These are phyloP conservation scores for Aphrocallistes beatrix DNA, from an alignment of 37 sponge, comb jelly and placozoan species.

Conservation along the genomic window DNA sequence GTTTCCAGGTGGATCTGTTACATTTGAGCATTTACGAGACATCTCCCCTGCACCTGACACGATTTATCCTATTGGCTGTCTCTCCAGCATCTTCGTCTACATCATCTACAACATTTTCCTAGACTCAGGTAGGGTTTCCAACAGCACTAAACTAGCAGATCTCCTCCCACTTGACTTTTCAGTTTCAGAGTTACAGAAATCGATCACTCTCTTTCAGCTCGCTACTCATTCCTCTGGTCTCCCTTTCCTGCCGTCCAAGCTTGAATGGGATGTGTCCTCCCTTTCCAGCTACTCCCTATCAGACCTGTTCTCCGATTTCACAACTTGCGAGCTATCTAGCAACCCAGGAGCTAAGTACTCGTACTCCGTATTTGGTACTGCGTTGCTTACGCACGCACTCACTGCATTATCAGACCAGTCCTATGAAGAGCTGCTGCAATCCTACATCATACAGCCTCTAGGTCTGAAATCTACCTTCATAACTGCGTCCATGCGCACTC, in stretches of 20 bases:
- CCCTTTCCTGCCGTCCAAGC: neutral
- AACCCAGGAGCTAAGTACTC: neutral
- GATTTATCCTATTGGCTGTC: constrained; percentile 5
- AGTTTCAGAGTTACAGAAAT: neutral
- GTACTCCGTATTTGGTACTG: neutral
- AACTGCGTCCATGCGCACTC: neutral
- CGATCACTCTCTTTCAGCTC: neutral
- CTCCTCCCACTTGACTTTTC: neutral
- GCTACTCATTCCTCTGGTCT: neutral
- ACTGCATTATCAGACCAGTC: neutral
- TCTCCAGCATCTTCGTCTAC: constrained; percentile 4
- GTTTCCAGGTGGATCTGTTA: neutral
- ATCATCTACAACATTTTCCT: neutral
- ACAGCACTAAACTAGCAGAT: neutral
- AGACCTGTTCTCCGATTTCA: neutral
- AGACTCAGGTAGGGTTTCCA: neutral
- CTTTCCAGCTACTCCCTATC: neutral
- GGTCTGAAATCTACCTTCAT: neutral
- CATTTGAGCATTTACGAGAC: neutral
- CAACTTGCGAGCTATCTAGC: neutral
- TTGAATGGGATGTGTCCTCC: neutral
- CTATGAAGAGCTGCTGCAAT: neutral
- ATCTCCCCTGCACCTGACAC: neutral
- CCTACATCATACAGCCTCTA: neutral
- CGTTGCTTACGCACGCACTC: neutral